Conservation (phyloP, 2,797 vertebrate genomes). For the Eulemur mongoz region DNA sequence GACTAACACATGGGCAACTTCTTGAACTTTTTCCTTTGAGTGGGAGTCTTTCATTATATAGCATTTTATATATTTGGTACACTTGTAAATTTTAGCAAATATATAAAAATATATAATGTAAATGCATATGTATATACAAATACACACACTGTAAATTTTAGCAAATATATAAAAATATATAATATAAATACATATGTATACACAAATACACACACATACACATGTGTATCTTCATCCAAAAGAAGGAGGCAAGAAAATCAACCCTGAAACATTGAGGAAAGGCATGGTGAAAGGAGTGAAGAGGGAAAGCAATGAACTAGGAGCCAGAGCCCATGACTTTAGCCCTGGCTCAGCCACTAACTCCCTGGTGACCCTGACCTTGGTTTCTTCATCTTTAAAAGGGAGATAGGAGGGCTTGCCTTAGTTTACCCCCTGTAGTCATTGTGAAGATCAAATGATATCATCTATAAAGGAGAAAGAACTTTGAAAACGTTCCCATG, state of each 20-base stretch:
- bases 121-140: not conserved
- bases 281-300: not conserved
- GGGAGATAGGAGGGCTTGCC: not conserved
- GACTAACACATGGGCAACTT: not conserved
- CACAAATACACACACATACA: not conserved
- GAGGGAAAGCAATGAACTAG: not conserved
- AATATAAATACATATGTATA: not conserved
- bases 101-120: not conserved
- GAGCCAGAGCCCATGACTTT: not conserved
- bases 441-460: not conserved
- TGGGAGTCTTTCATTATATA: not conserved
- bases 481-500: conserved; percentile 20
- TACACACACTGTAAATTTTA: not conserved
- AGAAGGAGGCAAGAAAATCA: not conserved
- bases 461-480: not conserved
- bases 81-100: not conserved
- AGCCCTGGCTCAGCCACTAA: not conserved
- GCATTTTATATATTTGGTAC: not conserved
- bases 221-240: not conserved
- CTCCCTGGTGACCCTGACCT: not conserved
- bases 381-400: not conserved
- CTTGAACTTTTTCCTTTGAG: not conserved
- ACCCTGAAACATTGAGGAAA: not conserved
- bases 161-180: not conserved
- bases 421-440: not conserved